These are phyloP conservation scores for Pelmatolapia mariae DNA, from an alignment of 2,113 vertebrate species.

Conservation along the genomic window DNA sequence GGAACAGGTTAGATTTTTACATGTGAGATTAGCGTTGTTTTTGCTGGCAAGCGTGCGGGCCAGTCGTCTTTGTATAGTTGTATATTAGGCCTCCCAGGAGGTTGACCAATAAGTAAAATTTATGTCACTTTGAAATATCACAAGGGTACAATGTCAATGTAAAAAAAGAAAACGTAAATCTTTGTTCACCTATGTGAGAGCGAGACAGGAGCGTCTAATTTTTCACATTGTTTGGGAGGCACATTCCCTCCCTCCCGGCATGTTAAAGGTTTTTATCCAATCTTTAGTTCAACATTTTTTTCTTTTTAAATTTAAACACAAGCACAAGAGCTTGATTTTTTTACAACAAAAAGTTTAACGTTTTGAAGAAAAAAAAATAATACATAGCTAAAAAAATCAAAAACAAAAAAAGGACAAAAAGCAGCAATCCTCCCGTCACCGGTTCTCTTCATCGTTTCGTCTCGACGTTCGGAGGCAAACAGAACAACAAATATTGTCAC, in stretches of 20 bases:
- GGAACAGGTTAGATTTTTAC: slow-evolving; percentile 70
- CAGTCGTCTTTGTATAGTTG: slow-evolving; percentile 76
- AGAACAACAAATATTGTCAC: slow-evolving; percentile 20
- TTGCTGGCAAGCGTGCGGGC: slow-evolving; percentile 58
- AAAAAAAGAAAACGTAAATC: slow-evolving; percentile 7
- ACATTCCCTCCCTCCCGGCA: slow-evolving; percentile 69
- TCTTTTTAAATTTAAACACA: slow-evolving; percentile 79
- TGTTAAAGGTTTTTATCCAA: slow-evolving; percentile 72
- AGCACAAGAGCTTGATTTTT: slow-evolving; percentile 95
- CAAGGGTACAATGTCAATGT: slow-evolving; percentile 70
- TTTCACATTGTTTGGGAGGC: slow-evolving; percentile 74
- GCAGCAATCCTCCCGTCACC: slow-evolving; percentile 44
- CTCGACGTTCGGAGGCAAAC: slow-evolving; percentile 41
- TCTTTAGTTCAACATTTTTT: slow-evolving; percentile 72
- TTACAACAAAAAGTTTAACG: slow-evolving; percentile 81
- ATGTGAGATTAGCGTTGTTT: slow-evolving; percentile 73
- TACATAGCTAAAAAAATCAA: slow-evolving; percentile 49
- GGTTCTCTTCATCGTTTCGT: slow-evolving; percentile 62
- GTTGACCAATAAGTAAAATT: slow-evolving; percentile 77
- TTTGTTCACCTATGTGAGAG: slow-evolving; percentile 70
- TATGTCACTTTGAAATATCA: slow-evolving; percentile 78
- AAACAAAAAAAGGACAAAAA: slow-evolving; percentile 32
- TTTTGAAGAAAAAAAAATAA: slow-evolving; percentile 63
- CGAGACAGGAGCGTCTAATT: slow-evolving; percentile 67
- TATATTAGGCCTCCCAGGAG: slow-evolving; percentile 78